These are phyloP conservation scores for Ariolimax columbianus DNA, from an alignment of 2,888 invertebrate genomes.

Conservation along the genomic window DNA sequence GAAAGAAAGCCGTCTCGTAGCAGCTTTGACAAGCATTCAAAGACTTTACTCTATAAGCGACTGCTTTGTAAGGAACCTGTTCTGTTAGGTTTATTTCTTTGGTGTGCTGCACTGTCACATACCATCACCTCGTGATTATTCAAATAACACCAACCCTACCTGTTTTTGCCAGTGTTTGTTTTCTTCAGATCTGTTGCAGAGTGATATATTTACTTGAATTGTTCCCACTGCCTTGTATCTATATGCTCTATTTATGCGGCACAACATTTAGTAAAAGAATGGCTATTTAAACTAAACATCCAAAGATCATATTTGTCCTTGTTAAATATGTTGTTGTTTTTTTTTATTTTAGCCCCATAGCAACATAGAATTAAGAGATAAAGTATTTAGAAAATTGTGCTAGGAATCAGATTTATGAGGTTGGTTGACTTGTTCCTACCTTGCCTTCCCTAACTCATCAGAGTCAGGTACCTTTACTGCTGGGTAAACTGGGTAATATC, in stretches of 20 bases:
- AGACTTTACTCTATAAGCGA: conserved; percentile 47
- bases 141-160: background rate
- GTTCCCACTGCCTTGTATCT: background rate
- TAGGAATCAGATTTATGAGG: too few species aligned
- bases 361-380: too few species aligned
- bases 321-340: background rate
- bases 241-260: background rate
- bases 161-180: background rate
- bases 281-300: background rate
- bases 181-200: background rate
- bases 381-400: too few species aligned
- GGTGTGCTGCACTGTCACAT: conserved; percentile 25
- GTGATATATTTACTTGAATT: background rate
- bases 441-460: too few species aligned
- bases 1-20: conserved; percentile 8
- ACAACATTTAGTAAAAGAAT: background rate
- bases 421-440: too few species aligned
- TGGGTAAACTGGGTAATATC: too few species aligned
- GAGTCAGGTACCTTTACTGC: too few species aligned
- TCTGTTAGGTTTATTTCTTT: conserved; percentile 8
- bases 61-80: conserved; percentile 44
- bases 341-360: too few species aligned
- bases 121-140: background rate
- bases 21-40: conserved; percentile 50
- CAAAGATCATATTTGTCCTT: background rate